Evolutionary conservation across 1,140 invertebrate genomes (phyloP).

Genomic region (Drosophila asahinai): DNA sequence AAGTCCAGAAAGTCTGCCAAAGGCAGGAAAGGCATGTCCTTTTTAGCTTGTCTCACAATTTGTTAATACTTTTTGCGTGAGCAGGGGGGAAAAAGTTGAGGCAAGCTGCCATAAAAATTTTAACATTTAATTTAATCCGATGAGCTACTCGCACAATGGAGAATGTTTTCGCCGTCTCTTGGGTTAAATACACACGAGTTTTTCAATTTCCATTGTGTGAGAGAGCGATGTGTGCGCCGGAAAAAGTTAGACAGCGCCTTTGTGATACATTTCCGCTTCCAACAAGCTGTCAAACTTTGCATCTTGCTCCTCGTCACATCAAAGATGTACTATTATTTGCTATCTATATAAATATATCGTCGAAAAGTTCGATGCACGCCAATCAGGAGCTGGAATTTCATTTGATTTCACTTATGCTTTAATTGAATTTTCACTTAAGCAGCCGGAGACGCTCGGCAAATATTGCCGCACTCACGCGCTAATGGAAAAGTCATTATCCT

Average conservation of each 20-base stretch:
- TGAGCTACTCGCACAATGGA: background rate
- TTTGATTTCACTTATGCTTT: slow-evolving; percentile 50
- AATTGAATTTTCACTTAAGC: slow-evolving; percentile 76
- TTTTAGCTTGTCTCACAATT: slow-evolving; percentile 45
- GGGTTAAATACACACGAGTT: slow-evolving; percentile 22
- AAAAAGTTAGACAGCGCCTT: slow-evolving; percentile 33
- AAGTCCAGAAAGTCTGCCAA: slow-evolving; percentile 9
- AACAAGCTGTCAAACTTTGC: slow-evolving; percentile 26
- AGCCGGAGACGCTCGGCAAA: slow-evolving; percentile 48
- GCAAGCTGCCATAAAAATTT: slow-evolving; percentile 24
- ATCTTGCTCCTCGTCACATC: background rate
- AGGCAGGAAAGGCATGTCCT: slow-evolving; percentile 23
- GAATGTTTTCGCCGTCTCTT: background rate
- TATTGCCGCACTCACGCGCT: slow-evolving; percentile 70
- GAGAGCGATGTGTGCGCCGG: background rate
- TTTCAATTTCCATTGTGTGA: slow-evolving; percentile 5
- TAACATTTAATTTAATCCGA: slow-evolving; percentile 39
- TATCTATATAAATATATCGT: background rate
- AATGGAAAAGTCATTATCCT: slow-evolving; percentile 79
- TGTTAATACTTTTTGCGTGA: slow-evolving; percentile 49
- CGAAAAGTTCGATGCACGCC: slow-evolving; percentile 27
- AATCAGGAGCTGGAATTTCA: slow-evolving; percentile 36
- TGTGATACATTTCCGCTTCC: slow-evolving; percentile 28
- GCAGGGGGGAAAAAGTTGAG: slow-evolving; percentile 3
- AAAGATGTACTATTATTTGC: slow-evolving; percentile 1